These are phyloP conservation scores for Odontomachus brunneus DNA, from an alignment of 1,140 invertebrate genomes.

Conservation along the genomic window DNA sequence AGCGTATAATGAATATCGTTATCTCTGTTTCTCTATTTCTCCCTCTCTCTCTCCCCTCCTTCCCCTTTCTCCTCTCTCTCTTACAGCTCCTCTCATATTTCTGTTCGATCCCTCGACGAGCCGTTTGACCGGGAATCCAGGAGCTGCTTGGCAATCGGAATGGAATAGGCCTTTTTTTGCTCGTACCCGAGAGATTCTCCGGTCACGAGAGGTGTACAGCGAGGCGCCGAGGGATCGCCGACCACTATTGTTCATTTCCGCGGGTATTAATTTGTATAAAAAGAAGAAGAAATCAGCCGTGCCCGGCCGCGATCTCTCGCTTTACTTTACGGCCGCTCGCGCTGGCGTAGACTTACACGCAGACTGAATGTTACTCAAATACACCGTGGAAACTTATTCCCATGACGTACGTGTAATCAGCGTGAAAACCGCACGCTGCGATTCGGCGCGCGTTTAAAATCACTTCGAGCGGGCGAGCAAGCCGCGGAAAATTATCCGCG, in stretches of 20 bases:
- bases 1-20: no score
- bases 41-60: no score
- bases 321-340: no score
- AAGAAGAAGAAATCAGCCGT: constrained; percentile 10
- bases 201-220: not conserved
- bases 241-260: constrained; percentile 33
- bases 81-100: not conserved
- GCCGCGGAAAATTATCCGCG: constrained; percentile 12
- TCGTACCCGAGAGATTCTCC: not conserved
- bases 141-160: not conserved
- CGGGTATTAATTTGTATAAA: not conserved
- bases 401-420: constrained; percentile 48
- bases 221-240: not conserved
- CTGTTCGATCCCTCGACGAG: constrained; percentile 1
- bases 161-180: constrained; percentile 2
- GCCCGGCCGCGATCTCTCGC: constrained; percentile 31
- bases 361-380: constrained; percentile 63
- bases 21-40: no score
- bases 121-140: constrained; percentile 26
- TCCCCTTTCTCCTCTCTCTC: no score
- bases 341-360: constrained; percentile 55
- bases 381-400: constrained; percentile 70
- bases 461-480: not conserved
- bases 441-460: constrained; percentile 67
- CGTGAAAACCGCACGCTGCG: constrained; percentile 49